Evolutionary conservation across 2,113 vertebrate species (phyloP).

Genomic region (Thryonomys swinderianus): DNA sequence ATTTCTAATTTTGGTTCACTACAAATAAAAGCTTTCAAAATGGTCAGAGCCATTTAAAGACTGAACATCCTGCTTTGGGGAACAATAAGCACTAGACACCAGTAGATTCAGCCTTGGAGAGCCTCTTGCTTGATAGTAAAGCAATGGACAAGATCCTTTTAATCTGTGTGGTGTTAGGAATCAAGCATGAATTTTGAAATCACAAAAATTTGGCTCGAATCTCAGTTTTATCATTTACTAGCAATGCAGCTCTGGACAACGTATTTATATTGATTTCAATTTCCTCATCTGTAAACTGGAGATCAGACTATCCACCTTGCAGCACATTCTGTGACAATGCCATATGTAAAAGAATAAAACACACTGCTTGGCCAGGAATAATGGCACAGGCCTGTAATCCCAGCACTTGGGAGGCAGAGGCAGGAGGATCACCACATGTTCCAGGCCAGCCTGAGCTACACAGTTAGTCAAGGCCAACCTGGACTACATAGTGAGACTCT

Average conservation of each 20-base stretch:
- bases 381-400: too few species aligned
- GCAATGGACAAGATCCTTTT: not conserved
- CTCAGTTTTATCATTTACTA: constrained; percentile 33
- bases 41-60: constrained; percentile 9
- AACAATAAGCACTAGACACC: not conserved
- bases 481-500: too few species aligned
- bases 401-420: too few species aligned
- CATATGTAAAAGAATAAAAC: constrained; percentile 18
- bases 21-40: constrained; percentile 59
- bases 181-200: constrained; percentile 41
- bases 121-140: not conserved
- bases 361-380: not conserved
- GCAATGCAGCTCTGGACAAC: not conserved
- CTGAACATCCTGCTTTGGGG: not conserved
- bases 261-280: constrained; percentile 26
- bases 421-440: too few species aligned
- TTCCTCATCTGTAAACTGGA: not conserved
- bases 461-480: too few species aligned
- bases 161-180: constrained; percentile 3
- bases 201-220: constrained; percentile 51
- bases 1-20: constrained; percentile 55
- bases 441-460: too few species aligned
- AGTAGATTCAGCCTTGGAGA: not conserved
- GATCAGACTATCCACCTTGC: constrained; percentile 15
- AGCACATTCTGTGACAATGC: constrained; percentile 38